These are phyloP conservation scores for Sakesphorus luctuosus DNA, from an alignment of 2,113 vertebrate genomes.

Conservation along the genomic window DNA sequence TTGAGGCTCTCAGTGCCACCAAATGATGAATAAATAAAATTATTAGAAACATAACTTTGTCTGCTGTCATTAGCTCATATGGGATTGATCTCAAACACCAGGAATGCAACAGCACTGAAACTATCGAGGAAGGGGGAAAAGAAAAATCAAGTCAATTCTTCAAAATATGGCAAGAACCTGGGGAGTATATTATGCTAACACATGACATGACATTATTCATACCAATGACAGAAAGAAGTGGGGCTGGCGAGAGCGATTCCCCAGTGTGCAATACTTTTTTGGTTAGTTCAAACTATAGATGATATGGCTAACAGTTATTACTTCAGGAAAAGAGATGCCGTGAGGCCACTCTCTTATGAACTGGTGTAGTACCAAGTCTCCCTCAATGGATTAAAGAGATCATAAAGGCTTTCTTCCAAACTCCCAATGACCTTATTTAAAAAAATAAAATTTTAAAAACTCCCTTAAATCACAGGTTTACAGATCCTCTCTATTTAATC, in stretches of 20 bases:
- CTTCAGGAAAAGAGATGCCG: not conserved
- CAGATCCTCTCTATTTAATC: slow-evolving; percentile 8
- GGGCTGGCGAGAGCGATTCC: slow-evolving; percentile 37
- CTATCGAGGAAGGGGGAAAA: not conserved
- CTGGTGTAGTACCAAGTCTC: not conserved
- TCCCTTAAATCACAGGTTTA: not conserved
- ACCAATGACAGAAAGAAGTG: slow-evolving; percentile 22
- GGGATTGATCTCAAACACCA: not conserved
- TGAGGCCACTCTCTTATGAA: not conserved
- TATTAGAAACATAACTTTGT: not conserved
- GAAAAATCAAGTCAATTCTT: not conserved
- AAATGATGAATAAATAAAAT: not conserved
- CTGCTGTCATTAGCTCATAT: not conserved
- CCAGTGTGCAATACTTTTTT: slow-evolving; percentile 27
- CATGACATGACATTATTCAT: not conserved
- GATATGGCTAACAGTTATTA: not conserved
- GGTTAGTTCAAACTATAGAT: not conserved
- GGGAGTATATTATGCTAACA: slow-evolving; percentile 2
- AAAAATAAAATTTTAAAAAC: not conserved
- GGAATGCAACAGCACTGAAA: not conserved
- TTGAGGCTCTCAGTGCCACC: not conserved
- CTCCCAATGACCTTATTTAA: not conserved
- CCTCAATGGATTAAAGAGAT: not conserved
- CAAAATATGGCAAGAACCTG: not conserved
- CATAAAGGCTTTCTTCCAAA: not conserved